A percentile compares a stretch with the other conserved stretches of the same genome.
phyloP scores from a whole-genome alignment of 2,113 vertebrate species.

The Atrichornis clamosus region DNA sequence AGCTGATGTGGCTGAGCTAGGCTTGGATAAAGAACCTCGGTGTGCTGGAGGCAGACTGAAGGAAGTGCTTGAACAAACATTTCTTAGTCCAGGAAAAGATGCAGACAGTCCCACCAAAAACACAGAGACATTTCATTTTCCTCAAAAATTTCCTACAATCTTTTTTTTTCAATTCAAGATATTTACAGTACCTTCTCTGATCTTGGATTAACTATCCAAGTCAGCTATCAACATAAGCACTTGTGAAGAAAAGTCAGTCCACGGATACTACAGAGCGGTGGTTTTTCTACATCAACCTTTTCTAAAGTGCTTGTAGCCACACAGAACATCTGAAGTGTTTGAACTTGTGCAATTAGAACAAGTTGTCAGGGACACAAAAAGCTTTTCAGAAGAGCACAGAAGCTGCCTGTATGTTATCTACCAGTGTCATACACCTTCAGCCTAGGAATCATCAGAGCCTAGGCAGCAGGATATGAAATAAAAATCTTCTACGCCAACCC shows the following conservation, averaged over 20 bases:
- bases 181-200: neutral
- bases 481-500: conserved; percentile 54
- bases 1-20: neutral
- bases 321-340: conserved; percentile 66
- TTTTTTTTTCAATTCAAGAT: neutral
- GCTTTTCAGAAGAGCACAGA: conserved; percentile 70
- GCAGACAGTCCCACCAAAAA: neutral
- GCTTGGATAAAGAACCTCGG: conserved; percentile 28
- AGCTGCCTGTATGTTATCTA: conserved; percentile 60
- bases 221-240: conserved; percentile 30
- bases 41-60: conserved; percentile 8
- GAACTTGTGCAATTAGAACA: conserved; percentile 73
- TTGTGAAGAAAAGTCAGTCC: conserved; percentile 38
- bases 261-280: conserved; percentile 14
- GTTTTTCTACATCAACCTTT: conserved; percentile 65
- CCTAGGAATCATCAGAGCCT: conserved; percentile 63
- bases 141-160: neutral
- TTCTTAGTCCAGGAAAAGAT: neutral
- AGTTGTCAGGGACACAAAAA: conserved; percentile 74
- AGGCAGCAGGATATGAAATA: conserved; percentile 67
- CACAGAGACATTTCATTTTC: neutral
- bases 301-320: conserved; percentile 58
- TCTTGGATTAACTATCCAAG: neutral
- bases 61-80: conserved; percentile 29
- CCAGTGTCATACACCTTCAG: conserved; percentile 66